Conservation (phyloP, 2,113 vertebrate species). For the Hypocryptadius cinnamomeus region DNA sequence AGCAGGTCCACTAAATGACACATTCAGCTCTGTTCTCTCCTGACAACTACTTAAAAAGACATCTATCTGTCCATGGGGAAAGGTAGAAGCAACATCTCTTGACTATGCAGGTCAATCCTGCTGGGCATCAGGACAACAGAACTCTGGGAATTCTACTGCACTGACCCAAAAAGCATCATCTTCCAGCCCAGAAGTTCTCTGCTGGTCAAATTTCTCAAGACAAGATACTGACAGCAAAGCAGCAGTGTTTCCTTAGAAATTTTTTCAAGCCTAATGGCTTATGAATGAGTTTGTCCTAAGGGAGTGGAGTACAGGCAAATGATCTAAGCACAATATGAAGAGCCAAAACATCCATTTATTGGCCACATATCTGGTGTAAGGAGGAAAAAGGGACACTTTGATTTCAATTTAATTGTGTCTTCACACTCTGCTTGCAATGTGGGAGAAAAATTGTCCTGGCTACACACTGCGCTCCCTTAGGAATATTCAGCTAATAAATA, state of each 20-base stretch:
- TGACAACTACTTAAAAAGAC: not conserved
- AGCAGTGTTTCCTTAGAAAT: not conserved
- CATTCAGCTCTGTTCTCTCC: not conserved
- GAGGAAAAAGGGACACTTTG: not conserved
- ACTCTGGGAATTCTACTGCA: not conserved
- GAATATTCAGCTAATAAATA: not conserved
- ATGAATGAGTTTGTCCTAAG: not conserved
- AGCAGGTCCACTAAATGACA: not conserved
- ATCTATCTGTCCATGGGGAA: not conserved
- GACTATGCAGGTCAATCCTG: not conserved
- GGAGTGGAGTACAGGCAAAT: not conserved
- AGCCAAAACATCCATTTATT: not conserved
- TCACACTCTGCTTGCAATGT: not conserved
- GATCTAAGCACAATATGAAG: not conserved
- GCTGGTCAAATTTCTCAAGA: not conserved
- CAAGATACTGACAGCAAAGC: not conserved
- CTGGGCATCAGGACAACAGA: not conserved
- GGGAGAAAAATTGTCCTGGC: not conserved
- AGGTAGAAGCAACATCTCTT: not conserved
- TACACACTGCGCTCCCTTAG: not conserved
- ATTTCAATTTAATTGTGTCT: not conserved
- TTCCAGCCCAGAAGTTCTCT: not conserved
- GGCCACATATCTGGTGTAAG: not conserved
- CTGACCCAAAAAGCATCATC: not conserved
- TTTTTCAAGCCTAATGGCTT: not conserved